Evolutionary conservation across 1,140 invertebrate species (phyloP), one percentile per base, ranked within the genome.

Genomic region (Hormaphis cornu): DNA sequence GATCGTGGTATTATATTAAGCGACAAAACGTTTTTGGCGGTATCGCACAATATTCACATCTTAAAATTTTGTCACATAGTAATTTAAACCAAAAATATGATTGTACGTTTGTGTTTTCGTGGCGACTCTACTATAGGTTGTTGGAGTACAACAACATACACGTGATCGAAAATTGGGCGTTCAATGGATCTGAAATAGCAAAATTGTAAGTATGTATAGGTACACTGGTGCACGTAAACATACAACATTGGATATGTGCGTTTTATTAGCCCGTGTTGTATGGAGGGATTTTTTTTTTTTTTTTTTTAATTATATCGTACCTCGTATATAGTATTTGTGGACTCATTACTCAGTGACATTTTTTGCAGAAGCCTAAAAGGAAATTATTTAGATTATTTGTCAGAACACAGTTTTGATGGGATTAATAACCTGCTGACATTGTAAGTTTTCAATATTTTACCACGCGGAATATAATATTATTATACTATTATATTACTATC

Each of bases 301-400:
- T 56, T 58, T 48, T 72, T 70, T 72, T 66, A 56, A 1, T 30
- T 46, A 20, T 52, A 20, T 3, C 4, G 9, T 22, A 8, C 6
- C 37, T 24, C 5, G 3, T n/a, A 9, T 35, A 33, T 33, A n/a
- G n/a, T 18, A 28, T 16, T 10, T 16, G 28, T 8, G 7, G 12
- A 35, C 9, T 22, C 18, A 50, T 22, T 37, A 22, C 22, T 9
- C 18, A 24, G 14, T 48, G 26, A 1, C 16, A 30, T 48, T 53
- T 54, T 1, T 80, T 79, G 44, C 75, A 91, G 89, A 72, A 85
- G 84, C 73, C 81, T 90, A 18, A 84, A 83, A 73, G 86, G 85
- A 61, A 89, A 89, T 75, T 80, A 82, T 33, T 77, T 91, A 24
- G 80, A 73, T 44, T 74, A 76, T 30, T 72, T 91, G 10, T 82